Evolutionary conservation across 2,797 vertebrate species (phyloP).

Genomic region (Hypotaenidia okinawae): DNA sequence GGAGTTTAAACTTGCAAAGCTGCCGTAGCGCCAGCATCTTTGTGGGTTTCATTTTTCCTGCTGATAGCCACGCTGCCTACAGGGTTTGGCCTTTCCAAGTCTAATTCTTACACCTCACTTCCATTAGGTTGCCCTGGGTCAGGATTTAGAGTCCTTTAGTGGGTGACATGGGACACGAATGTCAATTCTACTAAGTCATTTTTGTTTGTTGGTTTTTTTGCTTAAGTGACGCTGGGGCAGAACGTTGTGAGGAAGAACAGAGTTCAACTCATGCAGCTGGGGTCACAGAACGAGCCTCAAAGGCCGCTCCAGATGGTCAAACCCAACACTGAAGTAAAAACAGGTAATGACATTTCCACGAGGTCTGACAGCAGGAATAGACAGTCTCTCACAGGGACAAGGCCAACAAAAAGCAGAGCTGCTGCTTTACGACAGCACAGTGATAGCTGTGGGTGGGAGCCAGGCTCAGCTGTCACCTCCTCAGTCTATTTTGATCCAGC

Average conservation of each 20-base stretch:
- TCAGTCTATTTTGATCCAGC: neutral
- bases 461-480: neutral
- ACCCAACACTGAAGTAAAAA: neutral
- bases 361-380: neutral
- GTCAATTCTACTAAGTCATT: neutral
- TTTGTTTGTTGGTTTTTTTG: neutral
- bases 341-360: neutral
- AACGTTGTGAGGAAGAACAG: neutral
- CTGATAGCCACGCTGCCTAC: conserved; percentile 12
- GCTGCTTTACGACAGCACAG: neutral
- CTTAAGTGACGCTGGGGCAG: neutral
- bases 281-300: neutral
- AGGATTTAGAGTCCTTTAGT: neutral
- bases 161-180: neutral
- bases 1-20: conserved; percentile 72
- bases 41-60: conserved; percentile 23
- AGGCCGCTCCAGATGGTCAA: neutral
- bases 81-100: neutral
- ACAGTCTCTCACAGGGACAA: rapidly evolving
- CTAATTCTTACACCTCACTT: neutral
- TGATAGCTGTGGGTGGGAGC: rapidly evolving
- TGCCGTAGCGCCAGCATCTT: conserved; percentile 49
- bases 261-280: neutral
- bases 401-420: neutral
- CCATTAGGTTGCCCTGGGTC: neutral